Percentiles rank a stretch among this genome's conserved stretches.
Conservation (phyloP, 2,797 vertebrate species). For the Chelonia mydas region DNA sequence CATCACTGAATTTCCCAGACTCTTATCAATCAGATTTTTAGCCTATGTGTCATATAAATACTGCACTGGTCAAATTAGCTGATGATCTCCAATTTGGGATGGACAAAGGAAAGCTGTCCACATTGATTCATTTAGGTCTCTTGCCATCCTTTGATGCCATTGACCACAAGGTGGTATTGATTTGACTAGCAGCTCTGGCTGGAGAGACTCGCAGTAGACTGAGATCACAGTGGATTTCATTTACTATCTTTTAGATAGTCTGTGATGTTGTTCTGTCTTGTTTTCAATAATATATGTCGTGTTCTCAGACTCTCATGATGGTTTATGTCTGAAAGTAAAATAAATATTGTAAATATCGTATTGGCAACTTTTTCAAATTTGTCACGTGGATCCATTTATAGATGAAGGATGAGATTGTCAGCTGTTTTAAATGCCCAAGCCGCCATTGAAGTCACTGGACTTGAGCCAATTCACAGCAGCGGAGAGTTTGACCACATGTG, state of each 20-base stretch:
- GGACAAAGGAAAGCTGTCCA: background rate
- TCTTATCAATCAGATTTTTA: background rate
- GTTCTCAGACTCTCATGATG: background rate
- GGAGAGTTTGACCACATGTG: background rate
- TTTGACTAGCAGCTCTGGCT: background rate
- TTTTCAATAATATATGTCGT: background rate
- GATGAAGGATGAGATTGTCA: background rate
- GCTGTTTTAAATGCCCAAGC: background rate
- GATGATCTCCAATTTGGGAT: background rate
- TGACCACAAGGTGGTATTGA: background rate
- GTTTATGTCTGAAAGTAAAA: background rate
- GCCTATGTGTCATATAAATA: too few species aligned
- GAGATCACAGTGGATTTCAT: background rate
- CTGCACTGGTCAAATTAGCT: too few species aligned
- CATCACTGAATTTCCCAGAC: background rate
- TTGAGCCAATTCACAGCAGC: background rate
- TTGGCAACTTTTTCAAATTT: background rate
- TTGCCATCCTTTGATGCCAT: background rate
- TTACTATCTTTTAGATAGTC: background rate
- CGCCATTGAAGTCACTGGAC: background rate
- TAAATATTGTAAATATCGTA: background rate
- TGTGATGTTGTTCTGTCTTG: background rate
- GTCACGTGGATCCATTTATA: background rate
- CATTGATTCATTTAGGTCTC: background rate
- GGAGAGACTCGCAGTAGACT: background rate